Evolutionary conservation across 2,888 invertebrate genomes (phyloP).

Genomic region (Lottia gigantea): DNA sequence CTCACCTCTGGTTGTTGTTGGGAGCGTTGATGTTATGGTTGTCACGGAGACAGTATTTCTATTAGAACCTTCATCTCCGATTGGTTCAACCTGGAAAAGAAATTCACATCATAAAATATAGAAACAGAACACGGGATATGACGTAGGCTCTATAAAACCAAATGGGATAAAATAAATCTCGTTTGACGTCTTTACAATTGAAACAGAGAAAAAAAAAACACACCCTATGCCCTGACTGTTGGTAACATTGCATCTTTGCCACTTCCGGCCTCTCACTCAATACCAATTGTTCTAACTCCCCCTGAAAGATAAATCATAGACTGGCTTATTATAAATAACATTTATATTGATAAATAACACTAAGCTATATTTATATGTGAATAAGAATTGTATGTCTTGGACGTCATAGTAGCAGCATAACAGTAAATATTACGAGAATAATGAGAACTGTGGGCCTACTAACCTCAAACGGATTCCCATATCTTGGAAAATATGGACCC

Average conservation of each 20-base stretch:
- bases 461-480: slow-evolving; percentile 53
- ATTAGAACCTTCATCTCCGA: slow-evolving; percentile 14
- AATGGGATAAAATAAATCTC: too few species aligned
- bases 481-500: slow-evolving; percentile 51
- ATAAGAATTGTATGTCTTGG: too few species aligned
- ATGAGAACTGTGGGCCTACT: slow-evolving; percentile 3
- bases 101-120: too few species aligned
- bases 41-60: slow-evolving; percentile 1
- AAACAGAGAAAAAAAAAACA: slow-evolving; percentile 13
- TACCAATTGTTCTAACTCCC: slow-evolving; percentile 51
- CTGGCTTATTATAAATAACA: too few species aligned
- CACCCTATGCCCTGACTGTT: slow-evolving; percentile 29
- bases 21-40: background rate
- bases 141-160: too few species aligned
- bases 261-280: slow-evolving; percentile 42
- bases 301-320: slow-evolving; percentile 33
- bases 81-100: slow-evolving; percentile 22
- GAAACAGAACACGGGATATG: too few species aligned
- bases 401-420: too few species aligned
- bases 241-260: slow-evolving; percentile 48
- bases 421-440: background rate
- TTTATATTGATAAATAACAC: too few species aligned
- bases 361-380: too few species aligned
- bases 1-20: background rate
- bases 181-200: too few species aligned